Evolutionary conservation across 92 coral and sea anemone species (phyloP).

Genomic region (Epizoanthus fatuus): DNA sequence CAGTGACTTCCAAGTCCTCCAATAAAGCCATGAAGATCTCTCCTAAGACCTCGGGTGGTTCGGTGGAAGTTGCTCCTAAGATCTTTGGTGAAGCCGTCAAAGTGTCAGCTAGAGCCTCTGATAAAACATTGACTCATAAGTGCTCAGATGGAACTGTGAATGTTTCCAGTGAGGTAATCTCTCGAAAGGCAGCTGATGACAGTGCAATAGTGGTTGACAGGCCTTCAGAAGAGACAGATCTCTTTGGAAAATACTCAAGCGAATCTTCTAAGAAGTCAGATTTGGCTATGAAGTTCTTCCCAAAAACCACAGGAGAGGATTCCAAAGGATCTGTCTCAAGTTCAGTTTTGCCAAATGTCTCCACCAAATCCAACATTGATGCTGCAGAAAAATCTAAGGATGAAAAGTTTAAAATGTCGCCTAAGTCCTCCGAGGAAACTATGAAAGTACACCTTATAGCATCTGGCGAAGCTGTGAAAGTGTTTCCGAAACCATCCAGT

Average conservation of each 20-base stretch:
- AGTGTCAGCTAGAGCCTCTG: constrained; percentile 19
- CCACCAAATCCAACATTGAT: constrained; percentile 20
- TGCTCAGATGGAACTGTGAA: neutral
- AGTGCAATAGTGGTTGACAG: constrained; percentile 12
- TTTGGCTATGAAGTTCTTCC: constrained; percentile 2
- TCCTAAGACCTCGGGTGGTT: constrained; percentile 2
- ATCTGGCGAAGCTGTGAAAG: constrained; percentile 41
- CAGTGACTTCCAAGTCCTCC: constrained; percentile 9
- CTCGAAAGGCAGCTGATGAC: constrained; percentile 17
- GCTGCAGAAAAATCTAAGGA: constrained; percentile 27
- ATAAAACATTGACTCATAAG: neutral
- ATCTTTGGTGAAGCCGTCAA: constrained; percentile 30
- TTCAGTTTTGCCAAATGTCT: neutral
- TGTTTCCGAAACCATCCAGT: neutral
- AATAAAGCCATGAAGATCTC: constrained; percentile 10
- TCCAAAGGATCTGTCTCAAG: neutral
- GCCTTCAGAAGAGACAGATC: neutral
- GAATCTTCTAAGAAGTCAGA: constrained; percentile 26
- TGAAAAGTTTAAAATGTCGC: constrained; percentile 22
- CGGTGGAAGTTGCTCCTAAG: constrained; percentile 23
- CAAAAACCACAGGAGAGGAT: constrained; percentile 12
- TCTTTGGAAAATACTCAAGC: neutral
- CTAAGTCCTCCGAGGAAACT: constrained; percentile 21
- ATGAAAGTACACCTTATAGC: constrained; percentile 28
- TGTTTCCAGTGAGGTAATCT: too few relatives aligned